phyloP scores from a whole-genome alignment of 2,797 vertebrate species.

The Sparidentex hasta region DNA sequence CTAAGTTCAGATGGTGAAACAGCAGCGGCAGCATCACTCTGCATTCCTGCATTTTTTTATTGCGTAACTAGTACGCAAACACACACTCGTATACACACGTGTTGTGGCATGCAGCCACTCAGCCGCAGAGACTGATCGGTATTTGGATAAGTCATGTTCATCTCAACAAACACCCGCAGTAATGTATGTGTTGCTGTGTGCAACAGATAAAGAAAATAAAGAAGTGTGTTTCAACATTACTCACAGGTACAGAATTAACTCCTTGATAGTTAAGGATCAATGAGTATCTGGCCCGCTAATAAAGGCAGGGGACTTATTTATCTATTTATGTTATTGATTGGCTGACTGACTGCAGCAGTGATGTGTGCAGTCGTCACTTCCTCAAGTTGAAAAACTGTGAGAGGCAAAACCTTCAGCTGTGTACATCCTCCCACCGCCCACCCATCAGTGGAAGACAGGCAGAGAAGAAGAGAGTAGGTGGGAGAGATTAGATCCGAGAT shows the following conservation, averaged over 20 bases:
- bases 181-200: constrained; percentile 22
- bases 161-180: constrained; percentile 26
- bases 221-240: not conserved
- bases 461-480: constrained; percentile 36
- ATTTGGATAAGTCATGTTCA: constrained; percentile 53
- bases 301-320: not conserved
- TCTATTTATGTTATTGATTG: constrained; percentile 12
- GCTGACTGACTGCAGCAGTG: constrained; percentile 1
- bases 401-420: constrained; percentile 30
- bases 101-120: constrained; percentile 65
- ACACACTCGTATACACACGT: constrained; percentile 41
- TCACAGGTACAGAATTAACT: not conserved
- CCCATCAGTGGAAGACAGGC: constrained; percentile 25
- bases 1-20: constrained; percentile 36
- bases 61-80: constrained; percentile 28
- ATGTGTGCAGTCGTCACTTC: constrained; percentile 33
- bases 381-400: constrained; percentile 20
- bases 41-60: constrained; percentile 73
- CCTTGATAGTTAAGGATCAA: not conserved
- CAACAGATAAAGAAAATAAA: not conserved
- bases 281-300: not conserved
- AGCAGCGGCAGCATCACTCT: constrained; percentile 42
- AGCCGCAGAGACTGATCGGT: constrained; percentile 33
- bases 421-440: constrained; percentile 24
- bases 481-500: constrained; percentile 36